Percentiles rank a stretch among this genome's conserved stretches.
Evolutionary conservation across 2,797 vertebrate species (phyloP).

Genomic region (Bradypodion pumilum): DNA sequence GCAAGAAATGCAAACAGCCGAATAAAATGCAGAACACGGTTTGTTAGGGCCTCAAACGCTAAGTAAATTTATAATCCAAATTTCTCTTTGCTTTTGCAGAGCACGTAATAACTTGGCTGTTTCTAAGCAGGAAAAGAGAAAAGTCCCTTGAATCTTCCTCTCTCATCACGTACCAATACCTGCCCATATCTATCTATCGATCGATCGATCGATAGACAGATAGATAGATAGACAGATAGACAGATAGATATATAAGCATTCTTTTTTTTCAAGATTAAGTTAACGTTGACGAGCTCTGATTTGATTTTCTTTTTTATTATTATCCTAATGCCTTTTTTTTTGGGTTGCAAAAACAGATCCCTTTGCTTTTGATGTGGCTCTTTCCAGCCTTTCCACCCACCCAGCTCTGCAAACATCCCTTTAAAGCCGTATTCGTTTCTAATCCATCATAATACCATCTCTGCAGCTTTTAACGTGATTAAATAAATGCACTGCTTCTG

Average conservation of each 20-base stretch:
- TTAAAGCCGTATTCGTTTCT: conserved; percentile 65
- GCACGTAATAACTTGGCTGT: not conserved
- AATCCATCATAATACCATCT: conserved; percentile 66
- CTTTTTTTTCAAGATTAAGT: conserved; percentile 35
- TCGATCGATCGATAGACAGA: too few relatives aligned
- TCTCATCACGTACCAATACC: not conserved
- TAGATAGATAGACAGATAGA: too few relatives aligned
- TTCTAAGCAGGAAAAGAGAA: not conserved
- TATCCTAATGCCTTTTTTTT: conserved; percentile 43
- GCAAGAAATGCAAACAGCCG: too few relatives aligned
- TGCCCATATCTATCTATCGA: fast-evolving
- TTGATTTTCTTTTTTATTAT: conserved; percentile 47
- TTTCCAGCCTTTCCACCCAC: not conserved
- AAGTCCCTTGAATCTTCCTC: not conserved
- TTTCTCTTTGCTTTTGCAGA: not conserved
- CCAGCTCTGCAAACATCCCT: not conserved
- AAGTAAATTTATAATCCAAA: not conserved
- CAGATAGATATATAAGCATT: too few relatives aligned
- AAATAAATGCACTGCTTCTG: conserved; percentile 47
- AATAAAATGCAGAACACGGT: too few relatives aligned
- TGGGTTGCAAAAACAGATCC: conserved; percentile 48
- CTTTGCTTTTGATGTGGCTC: not conserved
- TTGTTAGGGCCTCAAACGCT: too few relatives aligned
- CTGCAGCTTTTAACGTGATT: conserved; percentile 69
- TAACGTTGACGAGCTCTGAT: conserved; percentile 29